Evolutionary conservation across 2,113 vertebrate genomes (phyloP), one percentile per base, ranked within the genome.

Genomic region (Hippoglossus stenolepis): DNA sequence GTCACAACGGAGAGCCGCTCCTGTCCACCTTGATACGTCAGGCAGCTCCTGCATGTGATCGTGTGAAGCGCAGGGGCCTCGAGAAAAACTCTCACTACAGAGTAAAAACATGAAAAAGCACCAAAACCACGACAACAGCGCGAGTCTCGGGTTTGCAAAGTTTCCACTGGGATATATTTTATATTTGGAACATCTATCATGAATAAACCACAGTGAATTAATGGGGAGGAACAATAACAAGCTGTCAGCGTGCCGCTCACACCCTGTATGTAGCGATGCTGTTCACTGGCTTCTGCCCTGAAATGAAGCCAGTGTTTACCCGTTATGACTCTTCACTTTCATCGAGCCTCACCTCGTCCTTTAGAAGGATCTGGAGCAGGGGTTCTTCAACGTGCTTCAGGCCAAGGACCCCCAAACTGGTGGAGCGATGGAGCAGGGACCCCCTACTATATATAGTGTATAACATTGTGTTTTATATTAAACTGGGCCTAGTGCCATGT

Each of bases 11-110:
- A 57, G 66, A 61, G 58, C 72, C 38, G 64, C 76, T 83, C 70
- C 82, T 80, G 84, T 87, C 86, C 87, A 66, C 78, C 80, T 80
- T 57, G 45, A 77, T 83, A 72, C 31, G 28, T 89, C 81, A 80
- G 56, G 1, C 18, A n/a, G 57, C 75, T 68, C 51, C 57, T 65
- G 67, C 17, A 40, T 70, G 54, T 10, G 5, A 15, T 24, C 47
- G 5, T 64, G 43, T n/a, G 49, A 10, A 21, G 20, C 35, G 31
- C 24, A 35, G 1, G 28, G 56, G 23, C 58, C 13, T 9, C 6
- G 15, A 66, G 45, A 73, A 56, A 14, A 56, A 12, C 12, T 56
- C 3, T 21, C 13, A 31, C 17, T 12, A 0, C 8, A 18, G 12
- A 59, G 43, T 1, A 49, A 20, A 28, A 38, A 7, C 21, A 17